phyloP scores from a whole-genome alignment of 2,888 invertebrate species.

The Lithophane ornitopus region DNA sequence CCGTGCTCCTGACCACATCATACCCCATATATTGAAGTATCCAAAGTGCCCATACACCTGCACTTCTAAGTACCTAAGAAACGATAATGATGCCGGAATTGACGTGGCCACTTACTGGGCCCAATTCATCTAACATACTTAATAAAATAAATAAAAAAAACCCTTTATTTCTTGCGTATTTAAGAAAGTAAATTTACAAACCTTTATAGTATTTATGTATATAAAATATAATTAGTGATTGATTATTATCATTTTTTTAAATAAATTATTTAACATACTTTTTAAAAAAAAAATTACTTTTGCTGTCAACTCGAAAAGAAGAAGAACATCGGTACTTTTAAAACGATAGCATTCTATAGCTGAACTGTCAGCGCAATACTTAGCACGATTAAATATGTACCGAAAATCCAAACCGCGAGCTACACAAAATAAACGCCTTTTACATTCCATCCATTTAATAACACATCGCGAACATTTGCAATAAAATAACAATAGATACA shows the following conservation, averaged over 20 bases:
- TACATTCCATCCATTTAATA: conserved; percentile 22
- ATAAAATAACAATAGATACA: conserved; percentile 56
- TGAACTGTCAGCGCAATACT: background rate
- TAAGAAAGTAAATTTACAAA: too few relatives aligned
- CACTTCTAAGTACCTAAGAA: background rate
- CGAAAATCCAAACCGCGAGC: background rate
- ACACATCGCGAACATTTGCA: conserved; percentile 34
- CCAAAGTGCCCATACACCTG: background rate
- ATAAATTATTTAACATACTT: too few relatives aligned
- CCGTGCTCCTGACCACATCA: background rate
- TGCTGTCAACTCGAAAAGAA: too few relatives aligned
- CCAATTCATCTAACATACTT: too few relatives aligned
- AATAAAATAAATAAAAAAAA: too few relatives aligned
- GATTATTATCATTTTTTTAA: too few relatives aligned
- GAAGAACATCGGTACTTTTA: background rate
- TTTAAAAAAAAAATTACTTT: too few relatives aligned
- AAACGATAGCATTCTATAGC: background rate
- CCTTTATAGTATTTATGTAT: too few relatives aligned
- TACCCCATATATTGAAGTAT: background rate
- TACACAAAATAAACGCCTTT: background rate
- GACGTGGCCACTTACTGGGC: background rate
- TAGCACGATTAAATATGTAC: background rate
- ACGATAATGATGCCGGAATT: background rate
- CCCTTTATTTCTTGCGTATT: too few relatives aligned
- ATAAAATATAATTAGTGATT: too few relatives aligned